Evolutionary conservation across 2,113 vertebrate species (phyloP), one percentile per base, ranked within the genome.

Genomic region (Paramormyrops kingsleyae): DNA sequence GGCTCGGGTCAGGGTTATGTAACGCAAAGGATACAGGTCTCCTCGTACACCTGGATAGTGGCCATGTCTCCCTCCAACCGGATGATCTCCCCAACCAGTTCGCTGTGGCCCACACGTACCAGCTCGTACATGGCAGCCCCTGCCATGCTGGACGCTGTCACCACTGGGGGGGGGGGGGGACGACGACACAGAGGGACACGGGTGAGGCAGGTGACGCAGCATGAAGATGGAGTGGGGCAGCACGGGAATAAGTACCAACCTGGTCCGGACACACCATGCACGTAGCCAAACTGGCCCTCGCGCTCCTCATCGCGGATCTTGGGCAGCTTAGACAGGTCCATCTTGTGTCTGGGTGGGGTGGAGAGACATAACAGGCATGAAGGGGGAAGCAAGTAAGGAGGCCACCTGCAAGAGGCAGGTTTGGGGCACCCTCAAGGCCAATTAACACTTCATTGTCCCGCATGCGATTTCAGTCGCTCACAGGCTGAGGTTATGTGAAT

Each of bases 71-170:
- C 98, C 92, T 99, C 98, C 93, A 99, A 91, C 2, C 99, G 96
- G 93, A 99, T 99, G 90, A 99, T 99, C 94, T 99, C 99, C 92
- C 99, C 99, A 66, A 99, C 98, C 92, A 99, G 94, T 66, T 99
- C 98, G 0, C 97, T 97, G 95, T 99, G 98, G 85, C 99, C 98
- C 2, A 99, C 98, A 90, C 98, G 97, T 5, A 99, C 98, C 95
- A 99, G 95, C 92, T 99, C 98, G 0, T 99, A 99, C 99, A 99
- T 99, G 88, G 99, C 98, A n/a, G 98, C 98, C 21, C 98, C 98
- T 0, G 98, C 96, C 99, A 99, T 99, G 74, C 97, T 96, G 90
- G 97, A 97, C 0, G 98, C 99, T 0, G 97, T 99, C 90, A 99
- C 99, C 94, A 99, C 98, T 99, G 95, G 7, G n/a, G 24, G 9